phyloP scores from a whole-genome alignment of 2,888 invertebrate genomes.

The Drosophila falleni region DNA sequence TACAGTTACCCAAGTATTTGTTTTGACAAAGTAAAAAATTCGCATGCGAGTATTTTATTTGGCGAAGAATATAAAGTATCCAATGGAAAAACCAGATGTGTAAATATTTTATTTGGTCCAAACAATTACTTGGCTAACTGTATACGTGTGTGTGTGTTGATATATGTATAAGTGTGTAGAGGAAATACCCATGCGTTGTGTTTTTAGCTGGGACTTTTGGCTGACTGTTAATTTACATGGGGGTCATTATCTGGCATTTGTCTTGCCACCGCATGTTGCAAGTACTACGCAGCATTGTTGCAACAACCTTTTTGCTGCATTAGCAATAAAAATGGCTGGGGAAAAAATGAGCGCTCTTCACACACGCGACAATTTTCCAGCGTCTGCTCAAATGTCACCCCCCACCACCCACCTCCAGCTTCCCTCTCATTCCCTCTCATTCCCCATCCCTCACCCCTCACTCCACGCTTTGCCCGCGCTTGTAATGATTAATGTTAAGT shows the following conservation, averaged over 20 bases:
- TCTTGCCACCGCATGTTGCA: slow-evolving; percentile 53
- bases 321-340: slow-evolving; percentile 22
- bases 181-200: slow-evolving; percentile 54
- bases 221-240: slow-evolving; percentile 49
- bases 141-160: background rate
- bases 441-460: background rate
- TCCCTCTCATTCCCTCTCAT: background rate
- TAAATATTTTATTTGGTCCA: background rate
- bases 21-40: background rate
- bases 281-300: slow-evolving; percentile 25
- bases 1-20: background rate
- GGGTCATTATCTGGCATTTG: slow-evolving; percentile 72
- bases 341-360: slow-evolving; percentile 15
- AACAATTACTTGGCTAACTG: background rate
- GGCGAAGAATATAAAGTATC: too few species aligned
- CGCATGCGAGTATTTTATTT: too few species aligned
- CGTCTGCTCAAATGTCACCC: slow-evolving; percentile 1
- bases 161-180: background rate
- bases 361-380: slow-evolving; percentile 71
- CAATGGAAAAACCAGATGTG: background rate
- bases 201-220: slow-evolving; percentile 28
- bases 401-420: background rate
- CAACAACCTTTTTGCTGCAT: slow-evolving; percentile 32
- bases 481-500: slow-evolving; percentile 76
- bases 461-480: slow-evolving; percentile 61